Base-by-base conservation (phyloP, 92 coral and sea anemone species). In the Meandrina meandrites region DNA sequence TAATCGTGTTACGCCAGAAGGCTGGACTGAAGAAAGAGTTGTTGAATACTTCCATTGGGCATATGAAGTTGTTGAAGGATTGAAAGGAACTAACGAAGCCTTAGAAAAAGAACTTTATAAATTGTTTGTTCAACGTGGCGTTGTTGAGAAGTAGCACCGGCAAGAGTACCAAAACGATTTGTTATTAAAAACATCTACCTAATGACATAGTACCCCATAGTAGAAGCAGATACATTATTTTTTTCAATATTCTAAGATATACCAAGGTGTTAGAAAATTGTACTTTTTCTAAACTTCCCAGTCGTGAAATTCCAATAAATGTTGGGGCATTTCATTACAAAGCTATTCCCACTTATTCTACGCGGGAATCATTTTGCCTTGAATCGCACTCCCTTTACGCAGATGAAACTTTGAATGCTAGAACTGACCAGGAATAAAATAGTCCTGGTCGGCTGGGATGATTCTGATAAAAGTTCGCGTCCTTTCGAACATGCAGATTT, bases 1-100 rank as follows among this genome's bases (percentile, higher is more conserved):
- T 19, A 87, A 90, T 69, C 88, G 88, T 31, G 90, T 69, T 27
- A 86, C 90, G 12, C 92, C 92, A 73, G 87, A 85, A 75, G 87
- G 83, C 7, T 90, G 92, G 92, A 90, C 92, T 9, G 81, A 84
- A 45, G 88, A 84, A n/a, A 80, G 89, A 71, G 89, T 79, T 22
- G 83, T 54, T 48, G 92, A 89, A 48, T 89, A 89, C 81, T 89
- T 89, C 56, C 84, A 79, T 6, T 89, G 92, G 92, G 82, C 92
- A 1, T 47, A 81, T 27, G 54, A 85, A 79, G 92, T 89, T 68
- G 62, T 85, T 27, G 86, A 64, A 85, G 92, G 89, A 51, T 83
- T 89, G 45, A 81, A 82, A 76, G 91, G 88, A 75, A 88, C 91
- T 35, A 89, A 89, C 32, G 60, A 85, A 68, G 72, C 74, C 53